phyloP scores from a whole-genome alignment of 2,797 vertebrate species.

The Parauchenoglanis ngamensis region DNA sequence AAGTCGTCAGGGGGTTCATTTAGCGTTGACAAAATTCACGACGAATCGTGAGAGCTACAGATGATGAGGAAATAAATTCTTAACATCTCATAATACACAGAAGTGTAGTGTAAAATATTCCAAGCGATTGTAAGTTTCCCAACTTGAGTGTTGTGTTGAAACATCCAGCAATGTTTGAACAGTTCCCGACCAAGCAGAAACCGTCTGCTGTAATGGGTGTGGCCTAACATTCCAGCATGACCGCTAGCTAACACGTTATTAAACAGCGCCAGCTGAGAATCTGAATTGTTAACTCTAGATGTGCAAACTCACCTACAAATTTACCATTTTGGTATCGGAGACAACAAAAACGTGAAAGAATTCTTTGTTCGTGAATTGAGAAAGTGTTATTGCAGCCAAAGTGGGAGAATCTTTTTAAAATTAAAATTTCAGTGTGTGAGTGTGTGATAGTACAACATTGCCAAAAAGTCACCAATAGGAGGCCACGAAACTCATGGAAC shows the following conservation, averaged over 20 bases:
- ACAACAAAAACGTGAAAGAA: not conserved
- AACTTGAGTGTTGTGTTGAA: not conserved
- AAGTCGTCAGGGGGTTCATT: not conserved
- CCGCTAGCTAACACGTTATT: not conserved
- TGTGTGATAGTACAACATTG: no score
- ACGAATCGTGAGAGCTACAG: not conserved
- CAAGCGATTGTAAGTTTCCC: not conserved
- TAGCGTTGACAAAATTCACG: not conserved
- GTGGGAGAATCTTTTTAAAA: not conserved
- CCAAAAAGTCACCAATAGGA: not conserved
- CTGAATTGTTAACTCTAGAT: not conserved
- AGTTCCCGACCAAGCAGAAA: not conserved
- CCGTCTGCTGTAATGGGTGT: not conserved
- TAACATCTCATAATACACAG: not conserved
- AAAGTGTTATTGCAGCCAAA: not conserved
- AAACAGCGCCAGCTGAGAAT: not conserved
- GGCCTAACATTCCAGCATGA: not conserved
- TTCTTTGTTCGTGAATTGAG: not conserved
- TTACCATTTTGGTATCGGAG: not conserved
- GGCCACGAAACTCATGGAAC: not conserved
- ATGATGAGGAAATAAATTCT: not conserved
- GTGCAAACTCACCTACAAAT: not conserved
- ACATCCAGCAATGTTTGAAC: not conserved
- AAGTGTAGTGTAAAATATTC: not conserved
- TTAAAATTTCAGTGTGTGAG: not conserved